Base-by-base conservation (phyloP, 1,140 invertebrate genomes). In the Batillaria attramentaria region DNA sequence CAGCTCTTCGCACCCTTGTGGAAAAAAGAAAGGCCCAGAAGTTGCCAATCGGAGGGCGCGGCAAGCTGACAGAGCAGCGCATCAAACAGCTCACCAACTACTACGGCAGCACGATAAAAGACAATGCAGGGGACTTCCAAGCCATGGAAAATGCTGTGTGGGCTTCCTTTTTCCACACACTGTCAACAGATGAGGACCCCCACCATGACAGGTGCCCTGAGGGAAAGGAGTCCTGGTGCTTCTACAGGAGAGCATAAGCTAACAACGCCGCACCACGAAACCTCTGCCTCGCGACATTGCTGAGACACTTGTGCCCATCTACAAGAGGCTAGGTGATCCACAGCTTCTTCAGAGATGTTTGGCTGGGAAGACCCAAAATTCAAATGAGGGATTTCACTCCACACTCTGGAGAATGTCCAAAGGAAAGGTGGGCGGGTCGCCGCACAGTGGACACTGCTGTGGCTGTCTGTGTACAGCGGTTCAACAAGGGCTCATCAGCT, bases 341-440 rank as follows among this genome's bases (percentile, higher is more conserved):
- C 39, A 70, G 16, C 20, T 46, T 8, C n/a, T 70, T 39, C 10
- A n/a, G 5, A 39, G 68, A 6, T 46, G 68, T 20, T 42, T 70
- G 41, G 2, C 41, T 43, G 68, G 41, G 31, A 70, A 70, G 33
- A 70, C 68, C n/a, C 68, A 70, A 46, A 70, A 70, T 28, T 43
- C 68, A 1, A 70, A 70, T n/a, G 66, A 68, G 66, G 4, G 16
- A 8, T 70, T 70, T 31, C 41, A 46, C 33, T 70, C 68, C 39
- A 70, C 24, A n/a, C 24, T 70, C 4, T 46, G 41, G 68, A 70
- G 41, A 46, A 46, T 70, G 68, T 24, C 68, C 68, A 6, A 70
- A 70, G 41, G 68, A 70, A 39, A 16, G 41, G 24, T 70, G 41
- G 68, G 41, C 68, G 6, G 42, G 41, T 5, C 39, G 20, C 3